A percentile compares a stretch with the other conserved stretches of the same genome.
Evolutionary conservation across 2,888 invertebrate species (phyloP).

Genomic region (Mythimna lalbum): DNA sequence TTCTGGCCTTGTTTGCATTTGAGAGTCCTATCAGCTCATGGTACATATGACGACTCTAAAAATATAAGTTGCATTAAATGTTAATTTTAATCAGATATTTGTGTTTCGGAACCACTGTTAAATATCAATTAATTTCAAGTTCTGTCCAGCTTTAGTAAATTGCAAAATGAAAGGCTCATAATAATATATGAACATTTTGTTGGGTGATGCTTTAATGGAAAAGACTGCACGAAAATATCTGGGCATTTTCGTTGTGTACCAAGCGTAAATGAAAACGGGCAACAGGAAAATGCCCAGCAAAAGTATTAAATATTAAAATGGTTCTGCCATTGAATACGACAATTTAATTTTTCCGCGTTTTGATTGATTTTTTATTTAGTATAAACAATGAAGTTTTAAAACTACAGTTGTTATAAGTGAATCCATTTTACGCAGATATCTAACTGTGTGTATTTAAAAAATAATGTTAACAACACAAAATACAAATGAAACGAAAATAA

Average conservation of each 20-base stretch:
- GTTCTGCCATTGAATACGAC: conserved; percentile 5
- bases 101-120: not conserved
- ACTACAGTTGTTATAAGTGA: too few relatives aligned
- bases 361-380: conserved; percentile 22
- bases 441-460: not conserved
- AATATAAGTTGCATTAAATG: not conserved
- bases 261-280: not conserved
- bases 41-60: conserved; percentile 6
- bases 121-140: not conserved
- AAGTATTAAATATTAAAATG: not conserved
- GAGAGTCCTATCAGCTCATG: not conserved
- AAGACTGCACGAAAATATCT: not conserved
- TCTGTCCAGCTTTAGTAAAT: not conserved
- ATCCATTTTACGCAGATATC: not conserved
- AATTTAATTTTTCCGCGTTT: conserved; percentile 5
- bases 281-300: not conserved
- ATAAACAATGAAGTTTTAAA: conserved; percentile 31
- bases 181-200: too few relatives aligned
- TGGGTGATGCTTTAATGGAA: not conserved
- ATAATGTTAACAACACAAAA: not conserved
- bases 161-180: not conserved
- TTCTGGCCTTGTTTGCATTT: conserved; percentile 19
- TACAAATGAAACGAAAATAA: not conserved
- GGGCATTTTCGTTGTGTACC: not conserved
- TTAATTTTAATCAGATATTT: not conserved